phyloP scores from a whole-genome alignment of 2,888 invertebrate species.

The Chirona hameri region DNA sequence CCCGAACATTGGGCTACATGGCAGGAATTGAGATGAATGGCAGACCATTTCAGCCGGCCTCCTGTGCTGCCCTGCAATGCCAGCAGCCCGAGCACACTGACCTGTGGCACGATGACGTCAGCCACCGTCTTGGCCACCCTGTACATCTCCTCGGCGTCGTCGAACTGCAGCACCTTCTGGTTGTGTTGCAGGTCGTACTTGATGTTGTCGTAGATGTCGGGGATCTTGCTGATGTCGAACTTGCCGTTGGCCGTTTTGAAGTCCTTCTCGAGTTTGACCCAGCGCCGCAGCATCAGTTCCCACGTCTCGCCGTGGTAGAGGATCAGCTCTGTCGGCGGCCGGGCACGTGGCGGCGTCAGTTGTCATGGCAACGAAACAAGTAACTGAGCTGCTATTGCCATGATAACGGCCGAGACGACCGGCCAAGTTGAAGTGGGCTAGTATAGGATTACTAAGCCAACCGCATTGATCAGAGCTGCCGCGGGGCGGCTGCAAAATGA shows the following conservation, averaged over 20 bases:
- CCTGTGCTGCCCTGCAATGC: too few relatives aligned
- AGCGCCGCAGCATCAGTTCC: conserved; percentile 95
- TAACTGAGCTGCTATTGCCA: too few relatives aligned
- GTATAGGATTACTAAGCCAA: too few relatives aligned
- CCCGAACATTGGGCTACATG: too few relatives aligned
- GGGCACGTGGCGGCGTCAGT: not conserved
- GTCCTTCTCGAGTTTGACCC: conserved; percentile 98
- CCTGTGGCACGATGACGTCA: conserved; percentile 98
- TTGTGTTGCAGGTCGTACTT: conserved; percentile 99
- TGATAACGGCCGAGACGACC: too few relatives aligned
- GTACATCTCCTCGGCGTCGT: conserved; percentile 83
- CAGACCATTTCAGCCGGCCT: too few relatives aligned
- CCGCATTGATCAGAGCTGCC: too few relatives aligned
- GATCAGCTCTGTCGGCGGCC: conserved; percentile 64
- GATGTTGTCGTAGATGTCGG: conserved; percentile 99
- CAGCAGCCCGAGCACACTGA: too few relatives aligned
- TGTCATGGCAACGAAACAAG: too few relatives aligned
- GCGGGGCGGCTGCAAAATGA: too few relatives aligned
- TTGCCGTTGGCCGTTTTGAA: conserved; percentile 87
- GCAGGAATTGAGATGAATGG: too few relatives aligned
- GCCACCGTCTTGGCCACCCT: conserved; percentile 95
- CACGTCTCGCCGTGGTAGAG: conserved; percentile 98
- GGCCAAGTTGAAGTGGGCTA: too few relatives aligned
- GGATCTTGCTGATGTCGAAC: conserved; percentile 98
- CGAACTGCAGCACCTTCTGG: conserved; percentile 49